Evolutionary conservation across 2,113 vertebrate genomes (phyloP).

Genomic region (Callocephalon fimbriatum): DNA sequence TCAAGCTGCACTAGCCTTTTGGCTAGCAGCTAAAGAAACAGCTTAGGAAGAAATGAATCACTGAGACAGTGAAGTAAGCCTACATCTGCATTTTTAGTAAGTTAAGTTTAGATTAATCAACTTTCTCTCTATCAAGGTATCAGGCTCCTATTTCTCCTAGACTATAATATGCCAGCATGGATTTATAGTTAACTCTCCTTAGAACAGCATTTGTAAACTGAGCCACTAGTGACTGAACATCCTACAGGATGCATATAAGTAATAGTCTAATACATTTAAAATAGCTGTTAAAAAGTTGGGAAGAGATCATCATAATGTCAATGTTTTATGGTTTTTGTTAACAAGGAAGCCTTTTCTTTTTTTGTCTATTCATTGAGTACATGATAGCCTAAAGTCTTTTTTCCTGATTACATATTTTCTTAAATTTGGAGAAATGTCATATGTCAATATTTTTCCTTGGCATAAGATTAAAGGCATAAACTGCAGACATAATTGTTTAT

Average conservation of each 20-base stretch:
- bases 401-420: not conserved
- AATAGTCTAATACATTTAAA: not conserved
- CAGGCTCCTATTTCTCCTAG: not conserved
- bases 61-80: not conserved
- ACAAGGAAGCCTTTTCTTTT: not conserved
- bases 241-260: not conserved
- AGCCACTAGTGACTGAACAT: not conserved
- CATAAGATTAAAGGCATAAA: not conserved
- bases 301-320: not conserved
- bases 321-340: not conserved
- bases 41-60: not conserved
- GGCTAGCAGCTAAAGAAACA: not conserved
- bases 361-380: not conserved
- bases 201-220: not conserved
- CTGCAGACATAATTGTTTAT: not conserved
- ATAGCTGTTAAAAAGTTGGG: not conserved
- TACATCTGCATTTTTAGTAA: not conserved
- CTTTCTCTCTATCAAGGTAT: not conserved
- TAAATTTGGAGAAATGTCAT: not conserved
- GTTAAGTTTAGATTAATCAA: not conserved
- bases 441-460: not conserved
- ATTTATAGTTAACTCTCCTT: not conserved
- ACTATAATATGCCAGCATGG: not conserved
- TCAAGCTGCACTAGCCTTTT: not conserved
- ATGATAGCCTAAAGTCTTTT: not conserved